Evolutionary conservation across 2,888 invertebrate genomes (phyloP), one percentile per base, ranked within the genome.

Genomic region (Oasisia sp.): DNA sequence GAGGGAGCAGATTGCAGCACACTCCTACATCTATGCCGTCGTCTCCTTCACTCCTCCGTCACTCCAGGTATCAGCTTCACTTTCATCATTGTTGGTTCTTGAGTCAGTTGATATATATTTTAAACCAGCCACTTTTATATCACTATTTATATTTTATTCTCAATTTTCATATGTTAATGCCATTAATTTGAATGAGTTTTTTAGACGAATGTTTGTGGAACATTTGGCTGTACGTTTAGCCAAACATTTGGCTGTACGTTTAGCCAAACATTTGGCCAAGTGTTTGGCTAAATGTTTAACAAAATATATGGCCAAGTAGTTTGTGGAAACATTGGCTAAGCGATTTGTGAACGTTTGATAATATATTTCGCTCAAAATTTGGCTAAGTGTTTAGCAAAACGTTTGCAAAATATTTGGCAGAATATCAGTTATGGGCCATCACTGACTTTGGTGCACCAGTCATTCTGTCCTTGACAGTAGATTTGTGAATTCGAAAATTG

Each of bases 31-130:
- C 91, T 96, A 96, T 94, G 96, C 95, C 74, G 95, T 95, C 5
- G 95, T 96, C 45, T 95, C 95, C 91, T 96, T 96, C 94, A 95
- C 95, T n/a, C 96, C 96, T 50, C 95, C 95, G 12, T 95, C 96
- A 19, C 96, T 96, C 96, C 96, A 96, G 95, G 96, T 96, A 74
- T 56, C 32, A 38, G 32, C 89, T 12, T 12, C 8, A 38, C 3
- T 58, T 32, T 92, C 45, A 91, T 91, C 89, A 74, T 27, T 74
- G 5, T 74, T 7, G 14, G 27, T 74, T 38, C 74, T 74, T 27
- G 7, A 74, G 19, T 74, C 19, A 19, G 74, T 14, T 74, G 14
- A 74, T n/a, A 19, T 0, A 19, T 27, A 0, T 74, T 19, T 27
- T 27, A 74, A 74, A 27, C 3, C 74, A 19, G 19, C 27, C 7